Evolutionary conservation across 2,797 vertebrate species (phyloP), one percentile per base, ranked within the genome.

Genomic region (Graptemys geographica): DNA sequence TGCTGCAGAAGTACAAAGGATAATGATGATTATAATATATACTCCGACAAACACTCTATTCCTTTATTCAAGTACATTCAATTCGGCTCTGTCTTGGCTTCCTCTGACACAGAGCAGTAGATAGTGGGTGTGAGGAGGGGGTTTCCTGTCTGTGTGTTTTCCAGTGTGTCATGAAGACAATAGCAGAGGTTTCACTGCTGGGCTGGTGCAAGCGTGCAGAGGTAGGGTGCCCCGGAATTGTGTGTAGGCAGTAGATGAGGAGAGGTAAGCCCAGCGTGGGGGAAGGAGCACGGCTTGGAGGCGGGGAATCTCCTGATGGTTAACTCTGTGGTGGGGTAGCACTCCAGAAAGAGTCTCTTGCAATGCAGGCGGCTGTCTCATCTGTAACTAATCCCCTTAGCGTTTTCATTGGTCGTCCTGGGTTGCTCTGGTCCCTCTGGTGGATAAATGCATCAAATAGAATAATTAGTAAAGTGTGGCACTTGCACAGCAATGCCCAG

Each of bases 321-420:
- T 5, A 6, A 4, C 52, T 76, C 23, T 31, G 47, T 10, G 44
- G 44, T 5, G 28, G 19, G 11, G 53, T 3, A 53, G 59, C 72
- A 2, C 80, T 21, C 72, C 27, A 53, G 59, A 44, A 37, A 5
- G 12, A 44, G n/a, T 47, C 37, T 37, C 62, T 25, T 1, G 10
- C 33, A 0, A 25, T 0, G 59, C 1, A 12, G 0, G 44, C 1
- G 12, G 74, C 72, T 44, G 25, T 76, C 74, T 76, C 74, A 1
- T 1, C 0, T 23, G 11, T n/a, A 52, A 19, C 80, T 11, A 0
- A 2, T 52, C 7, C 76, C 0, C 74, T 31, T 11, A 25, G 53
- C 27, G 76, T 78, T 91, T 28, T 31, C 37, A 0, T 11, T 5
- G 44, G 62, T 78, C 31, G 53, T 55, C 3, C 44, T 65, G 15